Evolutionary conservation across 2,797 vertebrate genomes (phyloP).

Genomic region (Mormyrops boulengeri): DNA sequence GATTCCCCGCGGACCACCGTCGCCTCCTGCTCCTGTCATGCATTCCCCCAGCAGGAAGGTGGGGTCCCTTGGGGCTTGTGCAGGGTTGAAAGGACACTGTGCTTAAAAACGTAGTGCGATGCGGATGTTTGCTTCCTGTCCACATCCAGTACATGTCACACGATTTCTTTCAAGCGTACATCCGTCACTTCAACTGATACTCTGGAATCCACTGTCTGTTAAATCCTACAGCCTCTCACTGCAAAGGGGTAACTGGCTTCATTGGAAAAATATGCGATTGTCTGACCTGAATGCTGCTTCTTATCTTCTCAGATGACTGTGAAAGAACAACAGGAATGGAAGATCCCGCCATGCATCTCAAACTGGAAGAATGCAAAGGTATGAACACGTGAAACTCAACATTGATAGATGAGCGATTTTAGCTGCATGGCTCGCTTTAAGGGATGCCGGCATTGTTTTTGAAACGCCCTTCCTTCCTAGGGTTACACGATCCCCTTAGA

Average conservation of each 20-base stretch:
- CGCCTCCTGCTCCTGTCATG: slow-evolving; percentile 95
- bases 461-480: slow-evolving; percentile 43
- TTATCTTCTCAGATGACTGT: slow-evolving; percentile 85
- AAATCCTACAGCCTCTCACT: not conserved
- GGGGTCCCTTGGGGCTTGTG: slow-evolving; percentile 25
- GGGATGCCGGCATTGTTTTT: not conserved
- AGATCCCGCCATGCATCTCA: slow-evolving; percentile 97
- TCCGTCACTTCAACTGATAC: not conserved
- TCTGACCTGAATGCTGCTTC: not conserved
- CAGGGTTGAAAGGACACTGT: not conserved
- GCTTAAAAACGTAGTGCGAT: not conserved
- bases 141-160: not conserved
- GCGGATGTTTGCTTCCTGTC: not conserved
- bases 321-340: slow-evolving; percentile 98
- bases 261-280: not conserved
- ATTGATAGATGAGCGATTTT: not conserved
- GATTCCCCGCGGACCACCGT: slow-evolving; percentile 93
- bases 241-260: not conserved
- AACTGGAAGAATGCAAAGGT: slow-evolving; percentile 99
- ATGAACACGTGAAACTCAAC: slow-evolving; percentile 21
- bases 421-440: not conserved
- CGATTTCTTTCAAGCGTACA: not conserved
- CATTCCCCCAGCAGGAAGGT: slow-evolving; percentile 98
- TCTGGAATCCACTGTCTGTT: not conserved
- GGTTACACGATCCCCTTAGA: slow-evolving; percentile 97